Evolutionary conservation across 2,888 invertebrate species (phyloP).

Genomic region (Cosmia pyralina): DNA sequence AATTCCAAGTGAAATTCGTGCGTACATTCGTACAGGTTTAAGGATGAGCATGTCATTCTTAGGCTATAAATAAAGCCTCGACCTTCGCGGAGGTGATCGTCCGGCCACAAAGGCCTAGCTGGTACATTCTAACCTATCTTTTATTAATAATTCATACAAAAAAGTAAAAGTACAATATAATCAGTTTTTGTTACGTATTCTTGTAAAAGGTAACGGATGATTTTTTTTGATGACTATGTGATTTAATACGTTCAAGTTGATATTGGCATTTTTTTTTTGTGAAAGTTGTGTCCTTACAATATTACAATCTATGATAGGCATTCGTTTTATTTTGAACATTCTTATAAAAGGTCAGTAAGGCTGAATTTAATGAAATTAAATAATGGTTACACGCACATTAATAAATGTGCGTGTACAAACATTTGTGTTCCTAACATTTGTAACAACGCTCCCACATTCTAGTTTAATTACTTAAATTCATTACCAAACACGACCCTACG

Average conservation of each 20-base stretch:
- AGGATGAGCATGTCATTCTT: constrained; percentile 66
- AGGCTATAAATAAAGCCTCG: constrained; percentile 67
- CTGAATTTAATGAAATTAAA: constrained; percentile 29
- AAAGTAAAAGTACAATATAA: constrained; percentile 32
- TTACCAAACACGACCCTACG: constrained; percentile 17
- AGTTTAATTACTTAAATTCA: constrained; percentile 38
- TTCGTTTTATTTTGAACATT: constrained; percentile 19
- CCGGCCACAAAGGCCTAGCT: constrained; percentile 73
- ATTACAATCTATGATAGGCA: constrained; percentile 5
- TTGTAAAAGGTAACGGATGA: constrained; percentile 33
- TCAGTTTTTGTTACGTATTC: constrained; percentile 26
- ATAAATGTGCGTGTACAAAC: constrained; percentile 42
- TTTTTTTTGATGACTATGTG: constrained; percentile 27
- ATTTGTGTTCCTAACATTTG: constrained; percentile 36
- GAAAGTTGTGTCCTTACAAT: background rate
- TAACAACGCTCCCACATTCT: constrained; percentile 45
- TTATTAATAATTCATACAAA: constrained; percentile 57
- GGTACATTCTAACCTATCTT: constrained; percentile 61
- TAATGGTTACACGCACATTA: constrained; percentile 24
- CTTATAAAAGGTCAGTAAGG: background rate
- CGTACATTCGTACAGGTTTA: constrained; percentile 61
- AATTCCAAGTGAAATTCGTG: constrained; percentile 40
- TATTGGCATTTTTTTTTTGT: constrained; percentile 33
- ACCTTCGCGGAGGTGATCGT: constrained; percentile 78
- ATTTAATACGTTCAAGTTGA: constrained; percentile 23